Conservation (phyloP, 2,888 invertebrate genomes). For the Frankliniella intonsa region DNA sequence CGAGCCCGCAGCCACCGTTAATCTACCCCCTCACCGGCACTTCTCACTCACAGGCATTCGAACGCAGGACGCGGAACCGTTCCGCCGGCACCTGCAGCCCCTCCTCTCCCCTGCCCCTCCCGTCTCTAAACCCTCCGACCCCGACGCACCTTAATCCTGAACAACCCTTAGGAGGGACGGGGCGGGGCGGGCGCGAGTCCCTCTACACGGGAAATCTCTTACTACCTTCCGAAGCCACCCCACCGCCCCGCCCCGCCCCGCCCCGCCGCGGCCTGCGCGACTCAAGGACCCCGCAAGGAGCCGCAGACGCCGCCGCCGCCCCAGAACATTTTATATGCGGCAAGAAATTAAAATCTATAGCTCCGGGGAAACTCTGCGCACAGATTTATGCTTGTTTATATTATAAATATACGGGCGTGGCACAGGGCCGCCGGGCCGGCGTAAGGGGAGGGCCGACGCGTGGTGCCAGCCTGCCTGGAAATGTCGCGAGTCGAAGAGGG, state of each 20-base stretch:
- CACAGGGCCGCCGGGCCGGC: too few species aligned
- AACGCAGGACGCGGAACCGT: background rate
- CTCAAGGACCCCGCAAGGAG: background rate
- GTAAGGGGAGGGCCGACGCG: too few species aligned
- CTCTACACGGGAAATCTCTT: conserved; percentile 23
- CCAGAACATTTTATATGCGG: background rate
- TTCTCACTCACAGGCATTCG: background rate
- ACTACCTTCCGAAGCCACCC: conserved; percentile 16
- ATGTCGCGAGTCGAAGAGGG: too few species aligned
- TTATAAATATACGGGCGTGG: background rate
- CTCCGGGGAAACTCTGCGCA: background rate
- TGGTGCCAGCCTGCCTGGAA: too few species aligned
- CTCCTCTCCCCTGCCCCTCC: background rate
- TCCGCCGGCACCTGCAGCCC: background rate
- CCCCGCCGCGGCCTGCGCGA: background rate
- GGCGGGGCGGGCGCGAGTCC: background rate
- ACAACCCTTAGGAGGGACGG: background rate
- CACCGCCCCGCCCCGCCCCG: background rate
- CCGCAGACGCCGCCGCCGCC: background rate
- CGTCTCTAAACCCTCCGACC: background rate
- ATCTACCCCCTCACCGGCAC: background rate
- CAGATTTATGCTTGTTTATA: conserved; percentile 13
- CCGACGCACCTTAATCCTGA: background rate
- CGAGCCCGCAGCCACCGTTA: too few species aligned
- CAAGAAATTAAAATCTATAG: conserved; percentile 17